Percentiles rank a stretch among this genome's conserved stretches.
phyloP scores from a whole-genome alignment of 2,888 invertebrate species.

The Conistra vaccinii region DNA sequence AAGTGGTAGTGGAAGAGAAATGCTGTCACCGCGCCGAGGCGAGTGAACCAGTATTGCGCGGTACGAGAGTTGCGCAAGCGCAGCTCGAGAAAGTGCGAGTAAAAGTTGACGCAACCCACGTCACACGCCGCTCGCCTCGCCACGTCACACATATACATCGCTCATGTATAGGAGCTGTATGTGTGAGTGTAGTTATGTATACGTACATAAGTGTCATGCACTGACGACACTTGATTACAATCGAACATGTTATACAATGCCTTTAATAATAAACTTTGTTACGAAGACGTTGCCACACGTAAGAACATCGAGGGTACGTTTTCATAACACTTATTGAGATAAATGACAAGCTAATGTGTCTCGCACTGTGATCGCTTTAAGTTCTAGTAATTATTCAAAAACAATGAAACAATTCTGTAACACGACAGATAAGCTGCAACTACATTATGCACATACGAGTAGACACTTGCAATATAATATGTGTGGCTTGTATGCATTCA shows the following conservation, averaged over 20 bases:
- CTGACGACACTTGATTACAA: conserved; percentile 84
- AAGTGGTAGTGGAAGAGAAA: conserved; percentile 73
- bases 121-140: conserved; percentile 79
- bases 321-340: conserved; percentile 65
- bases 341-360: conserved; percentile 55
- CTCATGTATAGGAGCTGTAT: conserved; percentile 45
- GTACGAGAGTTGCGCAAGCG: conserved; percentile 86
- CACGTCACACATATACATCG: conserved; percentile 76
- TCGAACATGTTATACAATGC: conserved; percentile 83
- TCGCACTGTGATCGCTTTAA: conserved; percentile 47
- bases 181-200: conserved; percentile 68
- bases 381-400: conserved; percentile 54
- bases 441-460: not conserved
- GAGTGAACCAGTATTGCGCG: conserved; percentile 86
- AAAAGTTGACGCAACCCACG: conserved; percentile 90
- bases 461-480: conserved; percentile 18
- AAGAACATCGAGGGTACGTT: conserved; percentile 64
- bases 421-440: conserved; percentile 23
- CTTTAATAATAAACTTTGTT: conserved; percentile 74
- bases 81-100: conserved; percentile 89
- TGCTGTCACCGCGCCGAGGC: conserved; percentile 79
- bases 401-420: conserved; percentile 48
- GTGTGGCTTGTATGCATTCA: conserved; percentile 35
- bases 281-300: conserved; percentile 69
- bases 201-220: conserved; percentile 76